Base-by-base conservation (phyloP, 2,888 invertebrate genomes). In the Cheilosia variabilis region DNA sequence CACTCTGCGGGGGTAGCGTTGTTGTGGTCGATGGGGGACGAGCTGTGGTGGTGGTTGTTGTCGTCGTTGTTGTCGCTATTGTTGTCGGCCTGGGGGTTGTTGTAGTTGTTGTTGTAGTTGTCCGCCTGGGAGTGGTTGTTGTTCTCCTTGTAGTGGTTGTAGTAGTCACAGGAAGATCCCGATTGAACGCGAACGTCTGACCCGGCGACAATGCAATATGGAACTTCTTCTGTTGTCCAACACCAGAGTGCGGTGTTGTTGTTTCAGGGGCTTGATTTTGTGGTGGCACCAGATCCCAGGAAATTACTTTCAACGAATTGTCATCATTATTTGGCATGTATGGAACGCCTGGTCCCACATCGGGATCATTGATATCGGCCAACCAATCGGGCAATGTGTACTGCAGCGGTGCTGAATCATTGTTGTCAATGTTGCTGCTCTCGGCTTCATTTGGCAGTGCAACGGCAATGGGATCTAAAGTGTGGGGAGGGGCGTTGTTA, bases 391-490 rank as follows among this genome's bases (percentile, higher is more conserved):
- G 91, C 31, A 92, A 69, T 0, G 91, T 91, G 13, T 76, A 76
- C 50, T 65, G 43, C 52, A 71, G 76, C 10, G 43, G 55, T 19
- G 57, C 13, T 13, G 58, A 37, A 43, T 65, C 63, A 31, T 71
- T 58, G 34, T 9, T 52, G n/a, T 53, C 52, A 4, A 22, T 6
- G n/a, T n/a, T 53, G 31, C 19, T 53, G 31, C 19, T 43, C 10
- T 55, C 43, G 5, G 81, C 80, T 50, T 86, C 87, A 69, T 88
- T 88, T 58, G 90, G 88, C 73, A 89, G 87, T 76, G 90, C 92
- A 89, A 91, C 92, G 65, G 91, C 91, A 88, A 92, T 91, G 88
- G 90, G 91, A 92, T 91, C 91, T 91, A 90, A 87, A 90, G 88
- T 89, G 80, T 55, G 43, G 87, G 90, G 89, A 91, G 90, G 91